Conservation (phyloP, 30 jellyfish, hydroid and myxozoan genomes). For the Chrysaora quinquecirrha region DNA sequence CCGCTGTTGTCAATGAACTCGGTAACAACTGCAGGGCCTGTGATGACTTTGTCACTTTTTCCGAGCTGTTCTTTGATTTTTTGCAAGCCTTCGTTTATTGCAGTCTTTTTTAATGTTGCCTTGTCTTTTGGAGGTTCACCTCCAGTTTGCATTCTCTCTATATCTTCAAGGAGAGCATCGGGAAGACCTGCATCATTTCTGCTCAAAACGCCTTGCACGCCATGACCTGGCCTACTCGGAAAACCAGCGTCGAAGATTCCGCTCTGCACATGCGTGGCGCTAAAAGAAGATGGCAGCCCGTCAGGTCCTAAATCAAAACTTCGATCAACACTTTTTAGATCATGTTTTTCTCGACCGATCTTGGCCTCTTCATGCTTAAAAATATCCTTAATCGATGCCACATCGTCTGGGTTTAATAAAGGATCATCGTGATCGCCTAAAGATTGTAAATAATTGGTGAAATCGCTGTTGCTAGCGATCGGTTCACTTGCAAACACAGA, state of each 20-base stretch:
- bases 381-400: constrained; percentile 47
- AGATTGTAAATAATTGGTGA: constrained; percentile 41
- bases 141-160: constrained; percentile 42
- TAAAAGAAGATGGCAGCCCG: constrained; percentile 31
- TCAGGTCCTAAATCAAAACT: not conserved
- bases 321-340: not conserved
- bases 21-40: constrained; percentile 72
- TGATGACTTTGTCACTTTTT: constrained; percentile 17
- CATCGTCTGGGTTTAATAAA: constrained; percentile 32
- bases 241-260: constrained; percentile 3
- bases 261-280: constrained; percentile 26
- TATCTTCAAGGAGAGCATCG: not conserved
- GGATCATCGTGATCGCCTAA: constrained; percentile 56
- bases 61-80: constrained; percentile 56
- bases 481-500: constrained; percentile 14
- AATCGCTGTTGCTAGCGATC: constrained; percentile 5
- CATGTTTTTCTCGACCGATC: constrained; percentile 9
- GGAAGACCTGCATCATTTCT: not conserved
- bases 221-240: constrained; percentile 61
- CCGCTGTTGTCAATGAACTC: constrained; percentile 57
- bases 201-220: constrained; percentile 12
- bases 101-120: not conserved
- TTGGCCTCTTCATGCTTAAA: constrained; percentile 32
- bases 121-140: constrained; percentile 1
- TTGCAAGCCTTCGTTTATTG: constrained; percentile 48